Evolutionary conservation across 2,113 vertebrate genomes (phyloP).

Genomic region (Barnardius zonarius): DNA sequence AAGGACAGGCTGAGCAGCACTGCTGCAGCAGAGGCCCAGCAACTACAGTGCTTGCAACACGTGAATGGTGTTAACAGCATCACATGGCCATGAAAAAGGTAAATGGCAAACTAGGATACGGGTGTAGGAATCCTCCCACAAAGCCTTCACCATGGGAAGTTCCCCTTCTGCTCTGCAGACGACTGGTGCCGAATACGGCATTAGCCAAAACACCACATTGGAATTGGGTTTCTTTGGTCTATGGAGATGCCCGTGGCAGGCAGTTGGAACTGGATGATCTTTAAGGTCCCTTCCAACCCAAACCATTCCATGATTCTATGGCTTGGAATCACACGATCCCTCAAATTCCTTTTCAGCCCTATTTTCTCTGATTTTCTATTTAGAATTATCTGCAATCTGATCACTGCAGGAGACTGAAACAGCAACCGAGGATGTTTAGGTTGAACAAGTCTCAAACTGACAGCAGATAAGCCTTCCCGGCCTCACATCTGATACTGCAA

Average conservation of each 20-base stretch:
- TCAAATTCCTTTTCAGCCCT: background rate
- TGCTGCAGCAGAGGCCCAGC: background rate
- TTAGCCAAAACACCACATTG: background rate
- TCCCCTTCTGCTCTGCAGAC: background rate
- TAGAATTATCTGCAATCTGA: background rate
- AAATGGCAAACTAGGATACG: background rate
- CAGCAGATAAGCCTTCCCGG: background rate
- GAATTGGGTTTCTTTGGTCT: background rate
- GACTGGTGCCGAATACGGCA: background rate
- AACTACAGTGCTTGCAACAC: accelerated
- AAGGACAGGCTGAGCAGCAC: background rate
- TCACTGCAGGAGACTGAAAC: background rate
- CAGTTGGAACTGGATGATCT: background rate
- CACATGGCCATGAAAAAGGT: background rate
- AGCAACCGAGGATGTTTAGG: background rate
- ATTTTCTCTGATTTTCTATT: background rate
- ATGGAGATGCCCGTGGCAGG: background rate
- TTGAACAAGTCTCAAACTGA: background rate
- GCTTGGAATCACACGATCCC: background rate
- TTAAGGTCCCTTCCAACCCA: background rate
- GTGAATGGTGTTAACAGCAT: background rate
- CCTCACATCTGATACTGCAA: background rate
- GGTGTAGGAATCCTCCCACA: background rate
- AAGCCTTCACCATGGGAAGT: background rate
- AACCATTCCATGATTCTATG: background rate